Conservation (phyloP, 2,113 vertebrate species). For the Azemiops feae region DNA sequence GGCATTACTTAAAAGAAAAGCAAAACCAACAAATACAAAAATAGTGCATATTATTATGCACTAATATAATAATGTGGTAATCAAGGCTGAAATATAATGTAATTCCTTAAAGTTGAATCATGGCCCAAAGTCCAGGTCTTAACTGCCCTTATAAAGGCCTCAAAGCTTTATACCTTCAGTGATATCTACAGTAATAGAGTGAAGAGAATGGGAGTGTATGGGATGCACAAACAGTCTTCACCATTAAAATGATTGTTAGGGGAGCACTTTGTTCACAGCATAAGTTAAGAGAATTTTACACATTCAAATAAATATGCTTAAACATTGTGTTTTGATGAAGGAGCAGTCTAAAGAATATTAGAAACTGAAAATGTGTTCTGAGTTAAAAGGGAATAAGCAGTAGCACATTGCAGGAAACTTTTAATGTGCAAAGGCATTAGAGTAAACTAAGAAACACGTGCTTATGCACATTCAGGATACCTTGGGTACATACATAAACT, state of each 20-base stretch:
- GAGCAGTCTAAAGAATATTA: not conserved
- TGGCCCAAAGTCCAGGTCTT: not conserved
- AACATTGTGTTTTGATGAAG: not conserved
- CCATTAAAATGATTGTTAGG: not conserved
- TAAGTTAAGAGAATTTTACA: not conserved
- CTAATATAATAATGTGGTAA: not conserved
- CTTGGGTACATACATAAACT: not conserved
- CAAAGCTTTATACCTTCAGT: not conserved
- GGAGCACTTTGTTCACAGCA: not conserved
- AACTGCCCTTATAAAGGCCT: not conserved
- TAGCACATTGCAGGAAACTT: not conserved
- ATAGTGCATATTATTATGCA: not conserved
- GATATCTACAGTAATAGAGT: not conserved
- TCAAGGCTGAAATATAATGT: not conserved
- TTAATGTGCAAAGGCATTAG: not conserved
- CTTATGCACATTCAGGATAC: too few species aligned
- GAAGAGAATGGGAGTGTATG: not conserved
- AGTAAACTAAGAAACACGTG: not conserved
- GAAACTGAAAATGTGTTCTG: not conserved
- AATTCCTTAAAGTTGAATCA: not conserved
- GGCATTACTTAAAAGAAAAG: not conserved
- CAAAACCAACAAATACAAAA: not conserved
- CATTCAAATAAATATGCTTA: not conserved
- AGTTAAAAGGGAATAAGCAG: not conserved
- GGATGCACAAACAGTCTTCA: not conserved